phyloP scores from a whole-genome alignment of 1,140 invertebrate genomes.

The Cydia pomonella region DNA sequence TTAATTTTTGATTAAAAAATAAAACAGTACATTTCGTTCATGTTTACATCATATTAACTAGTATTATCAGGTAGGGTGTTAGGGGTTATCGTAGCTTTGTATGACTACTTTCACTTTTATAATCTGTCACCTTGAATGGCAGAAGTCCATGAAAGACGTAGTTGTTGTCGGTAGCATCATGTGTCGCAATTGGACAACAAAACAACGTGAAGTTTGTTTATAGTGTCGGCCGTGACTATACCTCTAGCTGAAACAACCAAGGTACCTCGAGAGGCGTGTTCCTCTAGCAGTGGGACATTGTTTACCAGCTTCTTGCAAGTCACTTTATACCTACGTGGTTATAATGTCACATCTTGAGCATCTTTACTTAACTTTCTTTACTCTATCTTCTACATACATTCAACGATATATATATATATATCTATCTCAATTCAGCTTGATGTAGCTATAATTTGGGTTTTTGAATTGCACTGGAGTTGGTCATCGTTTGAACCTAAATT shows the following conservation, averaged over 20 bases:
- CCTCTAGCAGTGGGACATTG: no score
- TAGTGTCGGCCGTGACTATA: not conserved
- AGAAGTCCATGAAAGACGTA: constrained; percentile 21
- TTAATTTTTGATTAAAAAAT: not conserved
- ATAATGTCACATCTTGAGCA: no score
- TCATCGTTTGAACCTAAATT: not conserved
- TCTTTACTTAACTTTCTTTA: no score
- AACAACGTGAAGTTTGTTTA: constrained; percentile 10
- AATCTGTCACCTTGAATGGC: constrained; percentile 21
- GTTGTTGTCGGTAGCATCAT: constrained; percentile 12
- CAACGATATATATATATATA: no score
- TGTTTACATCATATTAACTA: constrained; percentile 20
- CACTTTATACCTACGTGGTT: no score
- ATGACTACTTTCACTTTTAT: constrained; percentile 20
- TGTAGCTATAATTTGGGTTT: no score
- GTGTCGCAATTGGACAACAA: not conserved
- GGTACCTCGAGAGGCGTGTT: no score
- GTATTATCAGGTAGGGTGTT: not conserved
- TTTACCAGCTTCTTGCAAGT: no score
- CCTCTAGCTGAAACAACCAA: not conserved
- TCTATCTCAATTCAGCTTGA: not conserved
- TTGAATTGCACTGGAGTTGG: not conserved
- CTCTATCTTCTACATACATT: no score
- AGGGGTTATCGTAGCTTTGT: constrained; percentile 6
- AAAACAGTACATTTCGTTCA: not conserved